Conservation (phyloP, 1,140 invertebrate genomes). For the Polypedilum vanderplanki region DNA sequence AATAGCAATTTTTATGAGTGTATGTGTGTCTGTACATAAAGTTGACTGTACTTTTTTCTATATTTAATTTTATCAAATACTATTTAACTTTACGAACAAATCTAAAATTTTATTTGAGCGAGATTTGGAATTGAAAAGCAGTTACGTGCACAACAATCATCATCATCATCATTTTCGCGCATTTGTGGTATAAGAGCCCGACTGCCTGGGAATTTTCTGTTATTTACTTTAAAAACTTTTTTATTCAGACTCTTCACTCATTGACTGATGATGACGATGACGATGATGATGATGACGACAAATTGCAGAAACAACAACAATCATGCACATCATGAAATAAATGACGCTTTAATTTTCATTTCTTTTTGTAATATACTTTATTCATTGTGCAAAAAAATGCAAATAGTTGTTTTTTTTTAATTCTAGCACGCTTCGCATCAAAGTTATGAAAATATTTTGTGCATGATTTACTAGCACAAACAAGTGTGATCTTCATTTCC, state of each 20-base stretch:
- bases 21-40: slow-evolving; percentile 11
- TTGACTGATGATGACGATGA: neutral
- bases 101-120: neutral
- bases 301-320: neutral
- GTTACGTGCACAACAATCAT: neutral
- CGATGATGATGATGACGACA: neutral
- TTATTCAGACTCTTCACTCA: neutral
- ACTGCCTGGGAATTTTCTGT: neutral
- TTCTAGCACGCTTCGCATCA: slow-evolving; percentile 7
- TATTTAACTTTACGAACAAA: neutral
- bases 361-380: neutral
- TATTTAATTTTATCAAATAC: slow-evolving; percentile 29
- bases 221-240: neutral
- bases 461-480: too few species aligned
- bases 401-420: neutral
- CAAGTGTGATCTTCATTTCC: too few species aligned
- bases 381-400: neutral
- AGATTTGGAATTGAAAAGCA: slow-evolving; percentile 16
- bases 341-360: neutral
- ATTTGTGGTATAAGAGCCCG: neutral
- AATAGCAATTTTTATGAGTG: neutral
- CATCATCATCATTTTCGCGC: neutral
- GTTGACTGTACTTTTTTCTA: slow-evolving; percentile 27
- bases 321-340: neutral
- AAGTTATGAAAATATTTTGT: neutral